Evolutionary conservation across 2,888 invertebrate species (phyloP), one percentile per base, ranked within the genome.

Genomic region (Gastracanthus pulcherrimus): DNA sequence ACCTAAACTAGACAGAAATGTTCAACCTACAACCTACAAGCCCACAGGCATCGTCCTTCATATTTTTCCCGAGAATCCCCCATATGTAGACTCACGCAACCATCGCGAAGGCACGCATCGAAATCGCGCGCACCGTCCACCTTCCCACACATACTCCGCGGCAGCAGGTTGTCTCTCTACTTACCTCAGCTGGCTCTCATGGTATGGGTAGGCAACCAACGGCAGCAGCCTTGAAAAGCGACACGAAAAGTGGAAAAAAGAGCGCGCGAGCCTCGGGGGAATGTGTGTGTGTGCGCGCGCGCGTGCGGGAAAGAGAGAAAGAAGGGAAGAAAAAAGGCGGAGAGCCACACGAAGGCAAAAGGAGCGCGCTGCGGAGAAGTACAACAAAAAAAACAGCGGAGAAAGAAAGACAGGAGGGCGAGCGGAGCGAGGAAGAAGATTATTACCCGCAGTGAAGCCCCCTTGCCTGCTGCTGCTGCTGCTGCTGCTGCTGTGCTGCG

Each of bases 381-480:
- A 67, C 38, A 26, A 66, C 23, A 34, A 38, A 55, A 58, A 77
- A 58, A 26, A 48, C 23, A 55, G 64, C 48, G 41, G 55, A 55
- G 36, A 80, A 75, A 76, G 58, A 76, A 64, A 41, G 62, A 80
- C 67, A 82, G 79, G 72, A 76, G 77, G 76, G 80, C 70, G 62
- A 75, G n/a, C n/a, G n/a, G 82, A 70, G 60, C 82, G 83, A 82
- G 85, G 86, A 86, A 85, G 86, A 85, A 85, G 86, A 85, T 86
- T 85, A 86, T 86, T 86, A 86, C 84, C 85, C 85, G 83, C 84
- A 86, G 86, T 81, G 60, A n/a, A n/a, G n/a, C n/a, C n/a, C n/a
- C n/a, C n/a, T n/a, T 76, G 78, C 78, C 80, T 58, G 79, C 82
- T 81, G 76, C 81, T 80, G 70, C 82, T 13, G 51, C 4, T n/a